phyloP scores from a whole-genome alignment of 1,140 invertebrate genomes.

The Acyrthosiphon pisum region DNA sequence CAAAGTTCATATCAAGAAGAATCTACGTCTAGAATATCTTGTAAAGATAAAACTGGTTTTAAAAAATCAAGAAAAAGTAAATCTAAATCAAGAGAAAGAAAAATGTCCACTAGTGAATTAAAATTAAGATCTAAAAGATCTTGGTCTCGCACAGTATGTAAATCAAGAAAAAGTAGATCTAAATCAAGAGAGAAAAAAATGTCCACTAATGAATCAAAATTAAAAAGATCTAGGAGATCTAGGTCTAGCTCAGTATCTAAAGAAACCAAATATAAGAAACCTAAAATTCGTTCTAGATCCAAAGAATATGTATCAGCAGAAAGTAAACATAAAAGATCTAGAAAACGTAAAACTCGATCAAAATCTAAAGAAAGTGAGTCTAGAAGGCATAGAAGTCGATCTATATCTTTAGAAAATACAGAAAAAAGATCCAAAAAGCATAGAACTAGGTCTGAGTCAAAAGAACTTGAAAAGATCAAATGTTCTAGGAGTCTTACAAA shows the following conservation, averaged over 20 bases:
- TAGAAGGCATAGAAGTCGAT: conserved; percentile 1
- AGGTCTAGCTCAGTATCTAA: background rate
- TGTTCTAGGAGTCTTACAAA: conserved; percentile 14
- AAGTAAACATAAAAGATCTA: background rate
- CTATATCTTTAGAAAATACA: background rate
- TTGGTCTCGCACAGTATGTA: background rate
- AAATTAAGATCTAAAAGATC: conserved; percentile 3
- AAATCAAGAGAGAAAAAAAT: conserved; percentile 18
- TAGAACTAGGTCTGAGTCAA: background rate
- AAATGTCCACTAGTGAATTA: background rate
- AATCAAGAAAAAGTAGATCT: conserved; percentile 17
- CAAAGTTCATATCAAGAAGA: background rate
- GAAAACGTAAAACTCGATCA: background rate
- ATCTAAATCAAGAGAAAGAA: conserved; percentile 44
- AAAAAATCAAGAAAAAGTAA: conserved; percentile 18
- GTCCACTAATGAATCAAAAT: conserved; percentile 18
- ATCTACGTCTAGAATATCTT: background rate
- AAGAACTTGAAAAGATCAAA: background rate
- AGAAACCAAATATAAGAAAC: background rate
- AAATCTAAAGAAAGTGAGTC: background rate
- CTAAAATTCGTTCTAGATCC: background rate
- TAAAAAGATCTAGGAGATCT: conserved; percentile 21
- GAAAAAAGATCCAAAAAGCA: background rate
- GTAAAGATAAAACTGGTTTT: conserved; percentile 26
- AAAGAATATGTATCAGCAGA: background rate